Conservation (phyloP, 2,113 vertebrate species). For the Castor canadensis region DNA sequence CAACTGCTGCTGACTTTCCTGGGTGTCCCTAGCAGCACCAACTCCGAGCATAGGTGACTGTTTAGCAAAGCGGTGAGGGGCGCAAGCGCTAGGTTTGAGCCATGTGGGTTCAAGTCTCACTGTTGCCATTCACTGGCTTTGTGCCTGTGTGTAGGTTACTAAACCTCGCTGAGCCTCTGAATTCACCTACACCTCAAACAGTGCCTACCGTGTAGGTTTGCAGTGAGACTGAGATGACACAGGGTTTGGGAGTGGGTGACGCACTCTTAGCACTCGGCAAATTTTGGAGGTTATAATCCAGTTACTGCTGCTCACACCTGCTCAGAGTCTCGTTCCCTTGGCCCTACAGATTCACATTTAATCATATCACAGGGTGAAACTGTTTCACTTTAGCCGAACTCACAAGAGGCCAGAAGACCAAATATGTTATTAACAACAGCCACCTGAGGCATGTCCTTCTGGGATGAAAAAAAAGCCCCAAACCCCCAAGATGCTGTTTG, state of each 20-base stretch:
- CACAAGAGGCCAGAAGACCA: neutral
- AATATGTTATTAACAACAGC: neutral
- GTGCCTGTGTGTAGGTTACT: neutral
- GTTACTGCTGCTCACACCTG: neutral
- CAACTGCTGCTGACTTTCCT: neutral
- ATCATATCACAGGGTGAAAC: neutral
- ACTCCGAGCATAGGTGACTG: neutral
- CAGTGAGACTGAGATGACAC: neutral
- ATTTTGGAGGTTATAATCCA: neutral
- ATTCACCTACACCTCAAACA: neutral
- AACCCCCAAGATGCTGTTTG: neutral
- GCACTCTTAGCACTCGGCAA: neutral
- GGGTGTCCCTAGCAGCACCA: neutral
- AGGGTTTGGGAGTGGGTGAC: neutral
- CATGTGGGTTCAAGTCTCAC: neutral
- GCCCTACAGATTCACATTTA: neutral
- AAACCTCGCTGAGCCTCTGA: neutral
- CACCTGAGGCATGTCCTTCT: neutral
- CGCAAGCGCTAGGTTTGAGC: neutral
- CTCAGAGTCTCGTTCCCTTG: neutral
- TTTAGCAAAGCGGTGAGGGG: too few relatives aligned
- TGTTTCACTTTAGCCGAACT: neutral
- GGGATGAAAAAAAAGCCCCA: neutral
- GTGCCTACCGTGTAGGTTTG: neutral
- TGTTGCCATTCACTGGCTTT: too few relatives aligned